phyloP scores from a whole-genome alignment of 2,888 invertebrate species.

The Aspidiotus rigidus region DNA sequence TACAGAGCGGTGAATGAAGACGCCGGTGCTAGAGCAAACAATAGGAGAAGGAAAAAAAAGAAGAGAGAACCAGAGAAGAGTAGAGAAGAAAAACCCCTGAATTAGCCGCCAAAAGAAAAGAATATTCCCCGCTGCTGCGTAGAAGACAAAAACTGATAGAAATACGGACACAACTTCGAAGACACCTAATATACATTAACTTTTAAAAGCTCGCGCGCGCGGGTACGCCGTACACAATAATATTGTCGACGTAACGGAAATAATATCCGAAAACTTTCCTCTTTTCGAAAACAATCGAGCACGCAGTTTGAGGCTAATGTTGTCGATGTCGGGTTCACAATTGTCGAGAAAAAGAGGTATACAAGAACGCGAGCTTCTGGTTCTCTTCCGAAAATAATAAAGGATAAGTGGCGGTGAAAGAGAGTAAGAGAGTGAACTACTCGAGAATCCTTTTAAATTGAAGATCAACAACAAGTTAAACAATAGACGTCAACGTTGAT shows the following conservation, averaged over 20 bases:
- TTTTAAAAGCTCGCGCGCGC: constrained; percentile 22
- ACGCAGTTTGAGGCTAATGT: constrained; percentile 2
- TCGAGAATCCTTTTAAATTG: constrained; percentile 33
- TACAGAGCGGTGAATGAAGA: no score
- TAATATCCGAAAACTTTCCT: constrained; percentile 32
- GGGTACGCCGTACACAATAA: constrained; percentile 10
- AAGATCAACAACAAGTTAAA: constrained; percentile 32
- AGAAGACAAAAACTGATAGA: neutral
- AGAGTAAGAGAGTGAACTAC: constrained; percentile 17
- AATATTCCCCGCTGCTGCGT: neutral
- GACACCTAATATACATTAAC: constrained; percentile 31
- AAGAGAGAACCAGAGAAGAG: neutral
- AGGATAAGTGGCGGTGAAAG: constrained; percentile 7
- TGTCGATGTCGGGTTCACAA: neutral
- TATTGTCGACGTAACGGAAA: constrained; percentile 22
- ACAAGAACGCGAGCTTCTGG: neutral
- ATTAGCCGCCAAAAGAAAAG: neutral
- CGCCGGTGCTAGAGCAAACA: neutral
- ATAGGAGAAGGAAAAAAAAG: neutral
- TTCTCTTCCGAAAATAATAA: constrained; percentile 19
- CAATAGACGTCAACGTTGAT: constrained; percentile 30
- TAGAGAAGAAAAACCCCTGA: neutral
- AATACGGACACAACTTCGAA: neutral
- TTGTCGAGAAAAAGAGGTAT: neutral
- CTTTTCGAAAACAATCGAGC: constrained; percentile 14